Conservation (phyloP, 2,888 invertebrate species). For the Troglohyphantes excavatus region DNA sequence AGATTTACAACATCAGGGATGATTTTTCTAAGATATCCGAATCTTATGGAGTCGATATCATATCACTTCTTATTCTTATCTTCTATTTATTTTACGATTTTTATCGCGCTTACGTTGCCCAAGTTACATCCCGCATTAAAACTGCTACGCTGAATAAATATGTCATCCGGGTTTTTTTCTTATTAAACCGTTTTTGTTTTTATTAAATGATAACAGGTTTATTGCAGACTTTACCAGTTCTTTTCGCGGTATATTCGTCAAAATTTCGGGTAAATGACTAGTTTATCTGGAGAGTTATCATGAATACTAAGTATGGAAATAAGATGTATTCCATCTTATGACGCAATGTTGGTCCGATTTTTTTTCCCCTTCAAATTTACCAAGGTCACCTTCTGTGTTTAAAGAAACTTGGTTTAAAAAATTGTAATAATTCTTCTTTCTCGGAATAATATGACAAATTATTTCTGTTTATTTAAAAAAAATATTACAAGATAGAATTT, state of each 20-base stretch:
- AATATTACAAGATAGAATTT: no score
- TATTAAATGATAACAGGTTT: slow-evolving; percentile 37
- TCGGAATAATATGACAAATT: no score
- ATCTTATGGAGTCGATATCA: slow-evolving; percentile 22
- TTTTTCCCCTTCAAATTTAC: no score
- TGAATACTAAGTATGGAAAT: no score
- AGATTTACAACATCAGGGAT: slow-evolving; percentile 3
- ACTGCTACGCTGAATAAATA: slow-evolving; percentile 68
- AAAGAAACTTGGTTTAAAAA: no score
- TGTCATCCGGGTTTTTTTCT: slow-evolving; percentile 51
- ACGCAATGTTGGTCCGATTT: no score
- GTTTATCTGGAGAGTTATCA: no score
- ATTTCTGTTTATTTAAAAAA: no score
- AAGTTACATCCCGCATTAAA: slow-evolving; percentile 14
- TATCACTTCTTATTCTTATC: slow-evolving; percentile 51
- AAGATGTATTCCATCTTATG: no score
- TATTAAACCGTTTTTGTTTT: slow-evolving; percentile 56
- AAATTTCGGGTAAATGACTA: background rate
- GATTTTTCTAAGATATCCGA: slow-evolving; percentile 30
- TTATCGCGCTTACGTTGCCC: slow-evolving; percentile 57
- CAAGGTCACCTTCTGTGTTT: no score
- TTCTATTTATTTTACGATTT: slow-evolving; percentile 74
- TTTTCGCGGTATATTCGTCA: background rate
- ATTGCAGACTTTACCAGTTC: background rate
- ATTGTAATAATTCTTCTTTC: no score